Percentiles rank a stretch among this genome's conserved stretches.
These are phyloP conservation scores for Hippasteria phrygiana DNA, from an alignment of 53 echinoderm and acorn worm genomes.

Conservation along the genomic window DNA sequence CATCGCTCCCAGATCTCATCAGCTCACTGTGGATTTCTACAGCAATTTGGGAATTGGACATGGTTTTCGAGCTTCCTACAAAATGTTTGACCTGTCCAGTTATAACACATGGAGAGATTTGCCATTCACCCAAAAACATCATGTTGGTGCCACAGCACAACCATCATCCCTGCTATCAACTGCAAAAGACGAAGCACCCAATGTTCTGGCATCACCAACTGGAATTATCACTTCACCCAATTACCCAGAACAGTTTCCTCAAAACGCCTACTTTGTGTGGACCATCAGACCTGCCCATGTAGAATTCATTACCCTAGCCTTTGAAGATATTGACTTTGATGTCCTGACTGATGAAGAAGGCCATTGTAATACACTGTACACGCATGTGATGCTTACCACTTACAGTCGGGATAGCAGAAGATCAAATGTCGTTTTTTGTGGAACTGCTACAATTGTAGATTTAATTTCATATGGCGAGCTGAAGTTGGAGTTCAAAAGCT, in stretches of 20 bases:
- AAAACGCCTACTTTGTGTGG: neutral
- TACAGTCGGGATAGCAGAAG: neutral
- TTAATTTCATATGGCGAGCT: slow-evolving; percentile 33
- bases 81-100: slow-evolving; percentile 28
- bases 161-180: neutral
- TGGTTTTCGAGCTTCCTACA: slow-evolving; percentile 57
- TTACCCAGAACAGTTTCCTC: slow-evolving; percentile 39
- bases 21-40: slow-evolving; percentile 43
- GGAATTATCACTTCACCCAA: slow-evolving; percentile 41
- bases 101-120: neutral
- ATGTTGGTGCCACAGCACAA: neutral
- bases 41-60: slow-evolving; percentile 66
- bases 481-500: slow-evolving; percentile 44
- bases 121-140: neutral
- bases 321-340: slow-evolving; percentile 60
- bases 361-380: slow-evolving; percentile 38
- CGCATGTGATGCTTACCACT: slow-evolving; percentile 23
- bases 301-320: slow-evolving; percentile 28
- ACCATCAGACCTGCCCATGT: neutral
- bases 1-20: slow-evolving; percentile 32
- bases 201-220: neutral
- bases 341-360: neutral
- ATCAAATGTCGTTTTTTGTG: slow-evolving; percentile 1
- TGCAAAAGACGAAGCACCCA: neutral
- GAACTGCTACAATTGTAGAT: neutral